These are phyloP conservation scores for Arvicanthis niloticus DNA, from an alignment of 2,113 vertebrate species.

Conservation along the genomic window DNA sequence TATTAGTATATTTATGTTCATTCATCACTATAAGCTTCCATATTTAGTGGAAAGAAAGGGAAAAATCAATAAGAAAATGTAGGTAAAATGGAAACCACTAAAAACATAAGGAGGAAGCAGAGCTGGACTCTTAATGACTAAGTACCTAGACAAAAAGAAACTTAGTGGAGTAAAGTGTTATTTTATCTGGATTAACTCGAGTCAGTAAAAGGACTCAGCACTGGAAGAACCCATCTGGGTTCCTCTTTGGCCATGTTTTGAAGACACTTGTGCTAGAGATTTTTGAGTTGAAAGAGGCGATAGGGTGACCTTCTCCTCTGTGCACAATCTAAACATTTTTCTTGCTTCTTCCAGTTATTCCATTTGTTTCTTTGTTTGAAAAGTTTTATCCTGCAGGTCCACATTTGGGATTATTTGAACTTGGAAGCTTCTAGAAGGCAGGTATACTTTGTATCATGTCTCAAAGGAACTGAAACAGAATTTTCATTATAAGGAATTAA, in stretches of 20 bases:
- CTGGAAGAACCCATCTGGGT: not conserved
- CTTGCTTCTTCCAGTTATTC: not conserved
- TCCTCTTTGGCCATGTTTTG: not conserved
- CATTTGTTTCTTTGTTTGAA: not conserved
- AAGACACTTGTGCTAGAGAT: accelerated
- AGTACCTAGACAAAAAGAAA: not conserved
- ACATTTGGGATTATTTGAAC: not conserved
- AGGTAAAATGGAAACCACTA: not conserved
- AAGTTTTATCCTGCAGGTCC: not conserved
- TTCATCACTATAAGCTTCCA: accelerated
- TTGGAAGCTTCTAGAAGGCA: not conserved
- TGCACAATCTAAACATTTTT: not conserved
- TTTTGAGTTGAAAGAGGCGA: not conserved
- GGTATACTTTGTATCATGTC: not conserved
- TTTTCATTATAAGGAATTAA: conserved; percentile 18
- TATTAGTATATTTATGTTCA: not conserved
- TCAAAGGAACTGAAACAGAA: not conserved
- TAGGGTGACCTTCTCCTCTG: not conserved
- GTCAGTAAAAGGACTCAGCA: no score
- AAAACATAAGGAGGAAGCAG: not conserved
- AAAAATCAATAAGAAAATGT: not conserved
- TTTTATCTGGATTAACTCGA: not conserved
- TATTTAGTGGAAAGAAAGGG: not conserved
- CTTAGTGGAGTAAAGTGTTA: not conserved
- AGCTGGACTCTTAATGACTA: not conserved